Base-by-base conservation (phyloP, 1,140 invertebrate species). In the Geopemphigus sp. region DNA sequence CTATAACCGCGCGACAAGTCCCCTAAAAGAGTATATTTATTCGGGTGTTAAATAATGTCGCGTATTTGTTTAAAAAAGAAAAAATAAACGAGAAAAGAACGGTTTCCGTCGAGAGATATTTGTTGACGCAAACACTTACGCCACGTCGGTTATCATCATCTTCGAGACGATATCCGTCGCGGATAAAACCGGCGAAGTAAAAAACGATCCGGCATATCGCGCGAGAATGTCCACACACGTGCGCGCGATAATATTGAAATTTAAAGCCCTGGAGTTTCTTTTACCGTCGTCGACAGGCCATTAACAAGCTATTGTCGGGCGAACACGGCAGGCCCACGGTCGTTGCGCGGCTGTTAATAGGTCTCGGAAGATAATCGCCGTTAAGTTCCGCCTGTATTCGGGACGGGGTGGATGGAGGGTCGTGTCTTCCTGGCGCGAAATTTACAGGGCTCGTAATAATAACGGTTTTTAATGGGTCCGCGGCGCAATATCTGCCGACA, bases 401-500 rank as follows among this genome's bases (percentile, higher is more conserved):
- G n/a, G n/a, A n/a, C n/a, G n/a, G n/a, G n/a, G n/a, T n/a, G n/a
- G n/a, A n/a, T n/a, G n/a, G 74, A 39, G 57, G 57, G 39, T 26
- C 32, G 39, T 14, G 53, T 73, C 73, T 76, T 76, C 24, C 57
- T 22, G 54, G 15, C 32, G 32, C 8, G 1, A 59, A 59, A 61
- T 63, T 63, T 78, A 78, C 39, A 78, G 74, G 39, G 57, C 63
- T 47, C 74, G 74, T 47, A 78, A 57, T 76, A 76, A 78, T 63
- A 63, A 47, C 74, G 74, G 45, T 61, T 78, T n/a, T 78, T 78
- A 78, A 78, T 78, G 74, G 56, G n/a, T 47, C 74, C 12, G n/a
- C 14, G 61, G 56, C 45, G 54, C 56, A 57, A 76, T 76, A 56
- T 63, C 22, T 61, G 32, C 74, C 57, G 39, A 61, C 74, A 78